Evolutionary conservation across 2,888 invertebrate genomes (phyloP).

Genomic region (Sphaerophoria rueppellii): DNA sequence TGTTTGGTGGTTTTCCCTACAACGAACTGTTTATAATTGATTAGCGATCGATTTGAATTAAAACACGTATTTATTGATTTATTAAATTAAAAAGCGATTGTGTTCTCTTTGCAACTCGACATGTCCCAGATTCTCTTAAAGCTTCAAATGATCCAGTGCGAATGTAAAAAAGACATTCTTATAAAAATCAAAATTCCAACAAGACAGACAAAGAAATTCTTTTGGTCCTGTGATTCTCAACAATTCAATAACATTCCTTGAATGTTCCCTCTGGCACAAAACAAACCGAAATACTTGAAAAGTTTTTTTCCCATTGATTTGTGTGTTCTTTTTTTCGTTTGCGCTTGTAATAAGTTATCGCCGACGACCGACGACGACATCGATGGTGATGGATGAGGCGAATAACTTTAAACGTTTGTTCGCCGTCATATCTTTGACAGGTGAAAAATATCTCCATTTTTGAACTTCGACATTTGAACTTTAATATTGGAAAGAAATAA

Average conservation of each 20-base stretch:
- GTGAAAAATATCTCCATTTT: slow-evolving; percentile 19
- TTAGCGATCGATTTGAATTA: not conserved
- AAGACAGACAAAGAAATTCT: slow-evolving; percentile 11
- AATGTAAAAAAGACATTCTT: no score
- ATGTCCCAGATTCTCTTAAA: no score
- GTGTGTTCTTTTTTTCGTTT: not conserved
- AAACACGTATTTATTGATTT: not conserved
- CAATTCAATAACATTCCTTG: slow-evolving; percentile 20
- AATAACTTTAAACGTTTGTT: not conserved
- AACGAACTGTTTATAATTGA: slow-evolving; percentile 33
- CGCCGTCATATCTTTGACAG: not conserved
- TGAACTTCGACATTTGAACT: slow-evolving; percentile 23
- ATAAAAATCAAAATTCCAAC: slow-evolving; percentile 16
- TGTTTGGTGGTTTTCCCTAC: slow-evolving; percentile 18
- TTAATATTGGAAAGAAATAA: not conserved
- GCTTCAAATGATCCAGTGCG: no score
- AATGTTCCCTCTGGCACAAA: slow-evolving; percentile 2
- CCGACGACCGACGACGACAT: not conserved
- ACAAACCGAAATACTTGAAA: not conserved
- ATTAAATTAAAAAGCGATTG: no score
- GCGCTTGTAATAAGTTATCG: not conserved
- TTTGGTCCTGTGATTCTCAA: not conserved
- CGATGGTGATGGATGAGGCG: not conserved
- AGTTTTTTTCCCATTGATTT: slow-evolving; percentile 4
- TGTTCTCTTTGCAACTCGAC: no score